Base-by-base conservation (phyloP, 2,113 vertebrate species). In the Enhydra lutris region DNA sequence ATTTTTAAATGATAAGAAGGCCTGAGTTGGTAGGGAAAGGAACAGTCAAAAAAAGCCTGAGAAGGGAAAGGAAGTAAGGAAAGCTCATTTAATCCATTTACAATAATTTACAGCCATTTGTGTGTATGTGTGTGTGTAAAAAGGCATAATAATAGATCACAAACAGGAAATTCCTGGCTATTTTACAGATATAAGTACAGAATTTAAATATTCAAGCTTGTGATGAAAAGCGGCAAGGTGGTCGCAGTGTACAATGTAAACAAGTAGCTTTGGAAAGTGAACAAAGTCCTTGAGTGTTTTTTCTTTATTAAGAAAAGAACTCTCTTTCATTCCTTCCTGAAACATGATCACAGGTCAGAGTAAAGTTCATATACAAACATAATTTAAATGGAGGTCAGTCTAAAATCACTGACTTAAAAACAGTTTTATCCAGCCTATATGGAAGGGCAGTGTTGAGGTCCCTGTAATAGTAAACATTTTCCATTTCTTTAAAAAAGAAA, bases 121-220 rank as follows among this genome's bases (percentile, higher is more conserved):
- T 98, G 97, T 98, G 98, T 98, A 18, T 55, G 52, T 98, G 71
- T 97, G 90, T 96, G 81, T 98, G 97, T 99, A 99, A 99, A 99
- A 99, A 99, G 99, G 98, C 98, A 99, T 99, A 98, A 98, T 99
- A 99, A 98, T 98, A 98, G 98, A 99, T 99, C 99, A 99, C 98
- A 98, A 99, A 99, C 98, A 98, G 98, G 98, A 98, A 99, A 98
- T 97, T 98, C 98, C 98, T 99, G 98, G 98, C 98, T 99, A 99
- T 99, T 99, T 99, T 99, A 99, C 99, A 99, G 98, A 98, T 98
- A 98, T 99, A 99, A 97, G 98, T 99, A 99, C 99, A 99, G 99
- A 99, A 99, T 99, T 99, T 99, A 99, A 99, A 99, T 99, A 99
- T 99, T 99, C 99, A 99, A 99, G 98, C 99, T 99, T 99, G 99